Base-by-base conservation (phyloP, 1,140 invertebrate species). In the Tetramorium simillimum region DNA sequence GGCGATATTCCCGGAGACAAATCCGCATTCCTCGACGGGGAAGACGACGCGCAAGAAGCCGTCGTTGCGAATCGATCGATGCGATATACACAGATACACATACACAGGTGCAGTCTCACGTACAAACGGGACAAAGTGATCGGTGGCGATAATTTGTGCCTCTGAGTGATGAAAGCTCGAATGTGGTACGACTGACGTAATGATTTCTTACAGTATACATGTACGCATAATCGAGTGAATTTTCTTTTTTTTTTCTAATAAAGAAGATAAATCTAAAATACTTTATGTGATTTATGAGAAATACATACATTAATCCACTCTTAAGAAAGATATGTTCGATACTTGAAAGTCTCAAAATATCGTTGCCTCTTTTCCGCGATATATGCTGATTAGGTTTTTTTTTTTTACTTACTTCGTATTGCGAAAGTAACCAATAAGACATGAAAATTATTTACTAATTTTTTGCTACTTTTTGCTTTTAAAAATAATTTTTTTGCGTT, bases 1-100 rank as follows among this genome's bases (percentile, higher is more conserved):
- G 67, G 40, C 43, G 65, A 88, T 86, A 76, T 86, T 49, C 82
- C 69, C 60, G 72, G 86, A 49, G 81, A 89, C 82, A 90, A 89
- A 88, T 91, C 80, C 82, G 63, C 88, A 60, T 77, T 87, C 81
- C 86, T 65, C 51, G n/a, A 7, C 40, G 24, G 24, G 53, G 51
- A 84, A 43, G 18, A 67, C 43, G 49, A 3, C 2, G 28, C 1
- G 70, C 56, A 89, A 89, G 51, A 89, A 89, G 88, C n/a, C 37
- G 88, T 76, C 84, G 33, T 81, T 28, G n/a, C 21, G 62, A 65
- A 65, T 77, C 62, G 88, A 89, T 89, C 84, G 84, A 70, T 62
- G 65, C 24, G 88, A 70, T 43, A 43, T 43, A 43, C 67, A 21
- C 49, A 33, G 33, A 33, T 33, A 33, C 33, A 1, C 16, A n/a